Evolutionary conservation across 2,797 vertebrate genomes (phyloP).

Genomic region (Pseudochirops corinnae): DNA sequence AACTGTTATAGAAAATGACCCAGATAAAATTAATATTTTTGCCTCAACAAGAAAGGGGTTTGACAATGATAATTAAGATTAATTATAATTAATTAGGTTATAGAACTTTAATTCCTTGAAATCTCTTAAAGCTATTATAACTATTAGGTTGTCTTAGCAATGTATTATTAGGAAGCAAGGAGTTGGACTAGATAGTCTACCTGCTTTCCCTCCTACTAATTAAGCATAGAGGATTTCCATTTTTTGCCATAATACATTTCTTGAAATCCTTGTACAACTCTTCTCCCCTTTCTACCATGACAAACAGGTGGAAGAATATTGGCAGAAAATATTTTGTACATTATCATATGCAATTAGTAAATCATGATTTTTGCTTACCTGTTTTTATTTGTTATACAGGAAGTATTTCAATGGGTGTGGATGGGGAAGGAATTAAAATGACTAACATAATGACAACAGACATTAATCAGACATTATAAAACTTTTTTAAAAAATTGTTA

Average conservation of each 20-base stretch:
- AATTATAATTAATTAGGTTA: neutral
- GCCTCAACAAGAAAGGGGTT: neutral
- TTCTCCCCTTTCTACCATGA: neutral
- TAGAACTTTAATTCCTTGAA: neutral
- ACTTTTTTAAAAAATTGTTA: neutral
- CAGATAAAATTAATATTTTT: neutral
- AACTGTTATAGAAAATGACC: conserved; percentile 6
- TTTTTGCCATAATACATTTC: neutral
- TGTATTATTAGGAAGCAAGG: neutral
- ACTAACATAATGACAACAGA: neutral
- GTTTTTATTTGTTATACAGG: neutral
- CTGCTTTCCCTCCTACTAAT: neutral
- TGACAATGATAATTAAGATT: neutral
- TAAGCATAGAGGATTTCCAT: neutral
- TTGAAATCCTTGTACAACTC: neutral
- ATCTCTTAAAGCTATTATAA: neutral
- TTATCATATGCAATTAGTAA: neutral
- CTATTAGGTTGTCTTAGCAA: neutral
- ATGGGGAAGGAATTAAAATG: neutral
- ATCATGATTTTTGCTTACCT: neutral
- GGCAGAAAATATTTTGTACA: neutral
- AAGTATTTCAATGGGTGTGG: neutral
- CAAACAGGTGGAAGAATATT: neutral
- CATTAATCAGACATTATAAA: neutral
- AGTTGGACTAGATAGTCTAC: neutral